These are phyloP conservation scores for Epicauta chinensis DNA, from an alignment of 1,140 invertebrate genomes.

Conservation along the genomic window DNA sequence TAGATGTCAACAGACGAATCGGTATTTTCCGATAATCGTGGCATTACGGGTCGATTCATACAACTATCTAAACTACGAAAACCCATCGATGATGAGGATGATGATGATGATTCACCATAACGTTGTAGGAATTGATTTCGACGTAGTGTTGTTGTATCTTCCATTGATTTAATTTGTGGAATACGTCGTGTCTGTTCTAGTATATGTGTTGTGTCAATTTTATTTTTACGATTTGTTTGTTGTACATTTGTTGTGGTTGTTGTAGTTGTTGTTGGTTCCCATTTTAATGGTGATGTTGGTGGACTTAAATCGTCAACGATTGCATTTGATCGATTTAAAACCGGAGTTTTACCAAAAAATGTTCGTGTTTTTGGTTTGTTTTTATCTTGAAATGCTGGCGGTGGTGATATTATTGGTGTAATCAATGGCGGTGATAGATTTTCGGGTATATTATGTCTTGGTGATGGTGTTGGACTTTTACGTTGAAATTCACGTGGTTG, in stretches of 20 bases:
- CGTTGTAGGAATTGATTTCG: slow-evolving; percentile 48
- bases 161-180: slow-evolving; percentile 51
- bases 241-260: slow-evolving; percentile 18
- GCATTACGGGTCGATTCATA: slow-evolving; percentile 44
- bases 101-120: slow-evolving; percentile 50
- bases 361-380: slow-evolving; percentile 31
- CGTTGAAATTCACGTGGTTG: slow-evolving; percentile 39
- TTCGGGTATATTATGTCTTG: slow-evolving; percentile 42
- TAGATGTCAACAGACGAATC: slow-evolving; percentile 52
- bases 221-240: slow-evolving; percentile 5
- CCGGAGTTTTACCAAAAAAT: slow-evolving; percentile 45
- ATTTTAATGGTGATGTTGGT: slow-evolving; percentile 44
- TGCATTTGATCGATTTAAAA: slow-evolving; percentile 50
- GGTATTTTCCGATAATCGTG: slow-evolving; percentile 50
- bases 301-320: slow-evolving; percentile 51
- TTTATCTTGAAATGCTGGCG: slow-evolving; percentile 54
- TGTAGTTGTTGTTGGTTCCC: slow-evolving; percentile 29
- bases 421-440: slow-evolving; percentile 50
- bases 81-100: slow-evolving; percentile 50
- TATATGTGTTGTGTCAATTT: slow-evolving; percentile 30
- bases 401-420: slow-evolving; percentile 56
- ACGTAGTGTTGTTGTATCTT: slow-evolving; percentile 47
- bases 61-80: slow-evolving; percentile 53
- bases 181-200: slow-evolving; percentile 32
- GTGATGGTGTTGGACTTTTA: slow-evolving; percentile 41